Conservation (phyloP, 2,113 vertebrate genomes). For the Notarius quadriscutis region DNA sequence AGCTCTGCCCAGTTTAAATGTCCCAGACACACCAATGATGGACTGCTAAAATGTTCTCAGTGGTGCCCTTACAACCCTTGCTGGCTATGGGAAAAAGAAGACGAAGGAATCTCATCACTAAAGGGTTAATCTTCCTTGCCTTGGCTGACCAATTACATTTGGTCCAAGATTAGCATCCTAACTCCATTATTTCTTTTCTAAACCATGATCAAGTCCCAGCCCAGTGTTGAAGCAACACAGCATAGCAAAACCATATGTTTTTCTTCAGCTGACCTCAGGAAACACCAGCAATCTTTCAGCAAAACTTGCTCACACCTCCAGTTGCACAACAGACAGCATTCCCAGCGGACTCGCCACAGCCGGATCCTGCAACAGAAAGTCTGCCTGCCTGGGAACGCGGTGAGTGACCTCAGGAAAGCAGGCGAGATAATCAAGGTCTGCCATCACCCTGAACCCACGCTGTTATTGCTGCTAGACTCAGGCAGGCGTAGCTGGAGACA, state of each 20-base stretch:
- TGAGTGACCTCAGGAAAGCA: slow-evolving; percentile 2
- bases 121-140: too few species aligned
- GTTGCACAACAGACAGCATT: not conserved
- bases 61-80: too few species aligned
- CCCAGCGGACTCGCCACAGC: slow-evolving; percentile 2
- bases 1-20: too few species aligned
- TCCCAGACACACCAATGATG: too few species aligned
- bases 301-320: slow-evolving; percentile 8
- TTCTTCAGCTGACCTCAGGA: not conserved
- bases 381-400: not conserved
- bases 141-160: not conserved
- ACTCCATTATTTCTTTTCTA: not conserved
- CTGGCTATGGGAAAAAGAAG: too few species aligned
- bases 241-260: not conserved
- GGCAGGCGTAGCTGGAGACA: not conserved
- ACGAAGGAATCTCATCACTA: not conserved
- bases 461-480: not conserved
- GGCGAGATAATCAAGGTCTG: slow-evolving; percentile 20
- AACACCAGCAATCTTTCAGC: not conserved
- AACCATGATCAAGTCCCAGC: not conserved
- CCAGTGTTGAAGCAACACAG: not conserved
- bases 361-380: not conserved
- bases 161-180: not conserved
- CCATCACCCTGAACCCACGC: slow-evolving; percentile 10
- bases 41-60: too few species aligned